These are phyloP conservation scores for Ceyx margarethae DNA, from an alignment of 2,113 vertebrate species.

Conservation along the genomic window DNA sequence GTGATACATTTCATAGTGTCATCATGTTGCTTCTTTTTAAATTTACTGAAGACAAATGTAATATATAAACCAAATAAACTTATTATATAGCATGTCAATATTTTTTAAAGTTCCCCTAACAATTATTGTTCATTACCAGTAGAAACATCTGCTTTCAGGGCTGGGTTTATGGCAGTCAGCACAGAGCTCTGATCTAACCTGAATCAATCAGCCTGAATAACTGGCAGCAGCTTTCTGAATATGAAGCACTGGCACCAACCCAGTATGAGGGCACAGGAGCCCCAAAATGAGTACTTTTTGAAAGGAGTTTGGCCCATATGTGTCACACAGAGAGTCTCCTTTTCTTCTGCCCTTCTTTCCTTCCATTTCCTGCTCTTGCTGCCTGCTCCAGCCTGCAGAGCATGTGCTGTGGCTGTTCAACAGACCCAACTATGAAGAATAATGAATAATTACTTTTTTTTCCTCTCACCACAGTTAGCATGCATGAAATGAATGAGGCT, in stretches of 20 bases:
- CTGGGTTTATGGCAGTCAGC: background rate
- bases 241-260: background rate
- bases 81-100: background rate
- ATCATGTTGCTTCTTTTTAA: background rate
- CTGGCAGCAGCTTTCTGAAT: background rate
- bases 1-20: background rate
- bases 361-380: background rate
- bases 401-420: constrained; percentile 26
- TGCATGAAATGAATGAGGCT: constrained; percentile 47
- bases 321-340: background rate
- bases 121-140: background rate
- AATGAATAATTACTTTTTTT: constrained; percentile 44
- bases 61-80: background rate
- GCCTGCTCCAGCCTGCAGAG: background rate
- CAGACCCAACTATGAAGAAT: constrained; percentile 38
- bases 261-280: background rate
- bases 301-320: background rate
- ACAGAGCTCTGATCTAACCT: background rate
- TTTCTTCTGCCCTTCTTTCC: background rate
- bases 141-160: background rate
- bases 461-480: constrained; percentile 46
- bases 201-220: background rate
- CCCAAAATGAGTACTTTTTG: background rate
- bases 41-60: background rate
- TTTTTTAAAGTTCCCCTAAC: fast-evolving